phyloP scores from a whole-genome alignment of 1,140 invertebrate genomes.

The Daktulosphaira vitifoliae region DNA sequence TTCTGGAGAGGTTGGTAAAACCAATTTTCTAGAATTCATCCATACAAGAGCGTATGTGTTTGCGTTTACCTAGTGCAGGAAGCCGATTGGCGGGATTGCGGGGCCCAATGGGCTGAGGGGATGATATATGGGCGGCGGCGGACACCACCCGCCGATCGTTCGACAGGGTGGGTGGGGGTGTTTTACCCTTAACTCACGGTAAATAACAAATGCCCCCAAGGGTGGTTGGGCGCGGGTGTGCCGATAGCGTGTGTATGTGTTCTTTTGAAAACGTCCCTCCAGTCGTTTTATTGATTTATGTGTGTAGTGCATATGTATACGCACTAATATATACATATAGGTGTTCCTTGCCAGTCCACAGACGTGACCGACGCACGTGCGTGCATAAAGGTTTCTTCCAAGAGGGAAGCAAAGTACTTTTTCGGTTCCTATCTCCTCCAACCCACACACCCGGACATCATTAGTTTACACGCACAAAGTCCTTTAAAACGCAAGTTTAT shows the following conservation, averaged over 20 bases:
- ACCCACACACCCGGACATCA: neutral
- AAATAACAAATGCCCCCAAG: slow-evolving; percentile 22
- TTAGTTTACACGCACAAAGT: neutral
- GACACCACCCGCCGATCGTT: slow-evolving; percentile 23
- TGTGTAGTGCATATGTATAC: neutral
- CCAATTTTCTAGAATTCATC: slow-evolving; percentile 27
- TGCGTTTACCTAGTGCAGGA: neutral
- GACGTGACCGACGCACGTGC: neutral
- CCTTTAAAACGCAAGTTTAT: no score
- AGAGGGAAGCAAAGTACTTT: slow-evolving; percentile 15
- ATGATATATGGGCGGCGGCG: slow-evolving; percentile 29
- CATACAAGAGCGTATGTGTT: neutral
- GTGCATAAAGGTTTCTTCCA: slow-evolving; percentile 7
- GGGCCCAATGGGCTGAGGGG: slow-evolving; percentile 22
- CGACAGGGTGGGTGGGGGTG: neutral
- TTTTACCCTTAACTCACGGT: slow-evolving; percentile 25
- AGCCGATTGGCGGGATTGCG: slow-evolving; percentile 28
- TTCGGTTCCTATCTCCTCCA: neutral
- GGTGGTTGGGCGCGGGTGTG: slow-evolving; percentile 16
- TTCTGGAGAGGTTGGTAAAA: neutral
- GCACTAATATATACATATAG: neutral
- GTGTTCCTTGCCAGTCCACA: slow-evolving; percentile 17
- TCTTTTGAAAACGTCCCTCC: slow-evolving; percentile 19
- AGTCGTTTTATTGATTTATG: slow-evolving; percentile 32
- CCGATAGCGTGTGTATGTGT: slow-evolving; percentile 3